phyloP scores from a whole-genome alignment of 2,113 vertebrate genomes.

The Sula dactylatra region DNA sequence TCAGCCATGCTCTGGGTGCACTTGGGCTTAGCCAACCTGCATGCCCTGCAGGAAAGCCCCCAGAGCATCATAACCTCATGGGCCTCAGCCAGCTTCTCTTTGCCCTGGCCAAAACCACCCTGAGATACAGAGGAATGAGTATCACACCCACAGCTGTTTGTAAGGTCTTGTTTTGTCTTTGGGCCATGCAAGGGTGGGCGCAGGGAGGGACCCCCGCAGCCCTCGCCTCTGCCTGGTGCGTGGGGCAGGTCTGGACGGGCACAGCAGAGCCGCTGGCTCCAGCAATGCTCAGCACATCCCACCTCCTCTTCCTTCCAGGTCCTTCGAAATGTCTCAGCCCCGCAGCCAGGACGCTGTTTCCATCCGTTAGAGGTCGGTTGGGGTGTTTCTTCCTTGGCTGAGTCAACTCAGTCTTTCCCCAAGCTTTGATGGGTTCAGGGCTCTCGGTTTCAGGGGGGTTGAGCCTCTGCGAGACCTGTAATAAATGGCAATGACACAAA shows the following conservation, averaged over 20 bases:
- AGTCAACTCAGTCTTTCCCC: background rate
- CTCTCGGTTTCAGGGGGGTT: background rate
- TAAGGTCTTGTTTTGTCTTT: background rate
- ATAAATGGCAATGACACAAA: background rate
- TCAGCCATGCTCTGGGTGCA: fast-evolving
- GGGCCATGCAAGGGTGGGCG: background rate
- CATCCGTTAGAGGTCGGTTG: fast-evolving
- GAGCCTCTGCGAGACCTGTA: background rate
- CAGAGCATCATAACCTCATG: too few species aligned
- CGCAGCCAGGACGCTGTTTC: background rate
- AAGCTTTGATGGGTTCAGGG: background rate
- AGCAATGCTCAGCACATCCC: background rate
- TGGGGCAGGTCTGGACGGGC: background rate
- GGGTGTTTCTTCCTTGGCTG: background rate
- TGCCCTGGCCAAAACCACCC: background rate
- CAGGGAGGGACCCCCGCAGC: background rate
- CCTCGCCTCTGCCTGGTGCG: fast-evolving
- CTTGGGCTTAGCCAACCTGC: background rate
- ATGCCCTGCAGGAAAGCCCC: background rate
- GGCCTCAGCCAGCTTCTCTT: background rate
- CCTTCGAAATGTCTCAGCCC: background rate
- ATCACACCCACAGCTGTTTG: fast-evolving
- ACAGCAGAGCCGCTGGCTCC: background rate
- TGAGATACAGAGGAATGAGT: fast-evolving
- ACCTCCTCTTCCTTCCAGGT: background rate